Percentiles rank a stretch among this genome's conserved stretches.
phyloP scores from a whole-genome alignment of 2,888 invertebrate species.

The Mythimna lalbum region DNA sequence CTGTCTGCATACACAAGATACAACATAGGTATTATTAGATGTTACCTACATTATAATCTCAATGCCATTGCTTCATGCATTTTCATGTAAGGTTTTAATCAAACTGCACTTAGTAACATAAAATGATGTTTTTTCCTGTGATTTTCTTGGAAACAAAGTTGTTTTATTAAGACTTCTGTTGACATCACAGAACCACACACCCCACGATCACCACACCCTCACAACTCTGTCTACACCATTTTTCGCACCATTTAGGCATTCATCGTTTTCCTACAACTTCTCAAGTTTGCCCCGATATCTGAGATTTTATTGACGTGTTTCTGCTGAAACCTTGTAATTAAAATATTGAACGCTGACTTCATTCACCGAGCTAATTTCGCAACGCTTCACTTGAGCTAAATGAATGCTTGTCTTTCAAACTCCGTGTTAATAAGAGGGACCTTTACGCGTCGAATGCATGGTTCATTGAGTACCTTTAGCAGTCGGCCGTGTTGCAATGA shows the following conservation, averaged over 20 bases:
- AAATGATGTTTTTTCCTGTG: neutral
- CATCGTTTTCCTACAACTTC: neutral
- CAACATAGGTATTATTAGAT: neutral
- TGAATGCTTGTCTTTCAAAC: constrained; percentile 56
- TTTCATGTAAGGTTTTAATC: constrained; percentile 16
- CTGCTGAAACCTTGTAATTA: constrained; percentile 49
- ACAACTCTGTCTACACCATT: too few relatives aligned
- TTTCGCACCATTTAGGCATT: too few relatives aligned
- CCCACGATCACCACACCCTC: too few relatives aligned
- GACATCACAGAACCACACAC: too few relatives aligned
- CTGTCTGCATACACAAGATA: constrained; percentile 38
- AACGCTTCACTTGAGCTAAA: constrained; percentile 63
- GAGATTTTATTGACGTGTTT: neutral
- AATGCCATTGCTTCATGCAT: constrained; percentile 30
- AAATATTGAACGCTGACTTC: constrained; percentile 35
- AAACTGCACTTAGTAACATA: constrained; percentile 2
- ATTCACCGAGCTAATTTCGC: constrained; percentile 58
- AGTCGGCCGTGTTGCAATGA: constrained; percentile 65
- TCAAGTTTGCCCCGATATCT: neutral
- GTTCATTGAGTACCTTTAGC: constrained; percentile 67
- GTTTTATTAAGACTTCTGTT: too few relatives aligned
- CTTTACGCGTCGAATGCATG: constrained; percentile 68
- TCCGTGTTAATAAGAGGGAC: constrained; percentile 79
- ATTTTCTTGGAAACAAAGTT: neutral
- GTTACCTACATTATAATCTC: constrained; percentile 20